Evolutionary conservation across 2,797 vertebrate genomes (phyloP).

Genomic region (Ptychadena robeensis): DNA sequence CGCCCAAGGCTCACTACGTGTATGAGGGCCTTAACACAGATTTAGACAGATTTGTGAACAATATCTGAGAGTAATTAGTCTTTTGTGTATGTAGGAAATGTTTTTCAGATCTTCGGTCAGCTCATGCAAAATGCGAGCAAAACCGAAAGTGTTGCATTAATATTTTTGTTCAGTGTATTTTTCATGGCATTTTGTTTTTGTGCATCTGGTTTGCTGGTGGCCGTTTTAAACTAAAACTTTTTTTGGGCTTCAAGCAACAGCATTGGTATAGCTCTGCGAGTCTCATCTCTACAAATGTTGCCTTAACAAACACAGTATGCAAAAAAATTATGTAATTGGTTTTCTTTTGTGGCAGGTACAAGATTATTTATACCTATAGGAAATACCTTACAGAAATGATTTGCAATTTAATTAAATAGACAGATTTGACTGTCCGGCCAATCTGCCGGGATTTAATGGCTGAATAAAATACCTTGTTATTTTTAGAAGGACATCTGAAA

Average conservation of each 20-base stretch:
- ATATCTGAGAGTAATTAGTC: too few species aligned
- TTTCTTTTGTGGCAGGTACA: conserved; percentile 25
- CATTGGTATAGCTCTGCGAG: not conserved
- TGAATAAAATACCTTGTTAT: conserved; percentile 50
- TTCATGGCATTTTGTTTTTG: not conserved
- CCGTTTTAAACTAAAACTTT: not conserved
- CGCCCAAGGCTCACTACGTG: too few species aligned
- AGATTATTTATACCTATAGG: conserved; percentile 31
- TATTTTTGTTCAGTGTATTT: too few species aligned
- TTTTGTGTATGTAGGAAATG: too few species aligned
- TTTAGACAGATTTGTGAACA: too few species aligned
- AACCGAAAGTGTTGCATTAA: too few species aligned
- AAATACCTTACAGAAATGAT: conserved; percentile 42
- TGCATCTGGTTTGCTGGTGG: not conserved
- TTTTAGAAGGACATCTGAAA: conserved; percentile 51
- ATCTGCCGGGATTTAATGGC: conserved; percentile 32
- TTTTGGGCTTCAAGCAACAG: not conserved
- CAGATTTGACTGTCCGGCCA: conserved; percentile 35
- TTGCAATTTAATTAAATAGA: conserved; percentile 51
- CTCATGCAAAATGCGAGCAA: too few species aligned
- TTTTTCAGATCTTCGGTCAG: too few species aligned
- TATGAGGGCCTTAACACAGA: too few species aligned
- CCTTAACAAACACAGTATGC: not conserved
- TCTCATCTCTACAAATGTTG: not conserved
- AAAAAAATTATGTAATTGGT: conserved; percentile 10